Conservation (phyloP, 2,113 vertebrate genomes). For the Periophthalmodon schlosseri region DNA sequence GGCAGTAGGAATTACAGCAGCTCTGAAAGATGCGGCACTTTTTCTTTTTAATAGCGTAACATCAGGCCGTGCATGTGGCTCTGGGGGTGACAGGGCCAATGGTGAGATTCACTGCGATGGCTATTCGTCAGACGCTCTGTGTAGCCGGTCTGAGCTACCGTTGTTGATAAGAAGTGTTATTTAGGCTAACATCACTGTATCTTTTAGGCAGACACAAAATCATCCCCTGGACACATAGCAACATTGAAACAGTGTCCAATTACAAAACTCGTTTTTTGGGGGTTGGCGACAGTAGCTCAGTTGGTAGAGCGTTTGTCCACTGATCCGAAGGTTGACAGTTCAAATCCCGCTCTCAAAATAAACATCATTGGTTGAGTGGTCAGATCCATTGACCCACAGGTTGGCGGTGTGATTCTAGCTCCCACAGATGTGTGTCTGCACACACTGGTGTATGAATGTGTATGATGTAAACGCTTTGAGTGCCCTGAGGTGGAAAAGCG, state of each 20-base stretch:
- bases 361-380: too few relatives aligned
- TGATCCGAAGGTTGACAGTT: too few relatives aligned
- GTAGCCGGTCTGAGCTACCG: slow-evolving; percentile 49
- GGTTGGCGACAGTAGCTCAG: too few relatives aligned
- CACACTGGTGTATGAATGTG: too few relatives aligned
- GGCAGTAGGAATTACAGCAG: slow-evolving; percentile 46
- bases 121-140: slow-evolving; percentile 48
- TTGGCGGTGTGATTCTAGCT: too few relatives aligned
- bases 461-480: too few relatives aligned
- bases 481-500: too few relatives aligned
- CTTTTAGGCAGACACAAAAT: slow-evolving; percentile 25
- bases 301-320: too few relatives aligned
- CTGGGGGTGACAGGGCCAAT: slow-evolving; percentile 40
- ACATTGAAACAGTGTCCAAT: slow-evolving; percentile 6
- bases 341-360: too few relatives aligned
- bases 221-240: neutral
- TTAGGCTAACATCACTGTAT: slow-evolving; percentile 46
- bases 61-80: slow-evolving; percentile 44
- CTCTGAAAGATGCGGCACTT: slow-evolving; percentile 54
- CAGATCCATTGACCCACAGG: too few relatives aligned
- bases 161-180: slow-evolving; percentile 50
- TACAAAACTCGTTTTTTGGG: neutral
- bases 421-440: too few relatives aligned
- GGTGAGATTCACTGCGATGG: slow-evolving; percentile 37
- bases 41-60: slow-evolving; percentile 65